Evolutionary conservation across 2,113 vertebrate genomes (phyloP), one percentile per base, ranked within the genome.

Genomic region (Chitala chitala): DNA sequence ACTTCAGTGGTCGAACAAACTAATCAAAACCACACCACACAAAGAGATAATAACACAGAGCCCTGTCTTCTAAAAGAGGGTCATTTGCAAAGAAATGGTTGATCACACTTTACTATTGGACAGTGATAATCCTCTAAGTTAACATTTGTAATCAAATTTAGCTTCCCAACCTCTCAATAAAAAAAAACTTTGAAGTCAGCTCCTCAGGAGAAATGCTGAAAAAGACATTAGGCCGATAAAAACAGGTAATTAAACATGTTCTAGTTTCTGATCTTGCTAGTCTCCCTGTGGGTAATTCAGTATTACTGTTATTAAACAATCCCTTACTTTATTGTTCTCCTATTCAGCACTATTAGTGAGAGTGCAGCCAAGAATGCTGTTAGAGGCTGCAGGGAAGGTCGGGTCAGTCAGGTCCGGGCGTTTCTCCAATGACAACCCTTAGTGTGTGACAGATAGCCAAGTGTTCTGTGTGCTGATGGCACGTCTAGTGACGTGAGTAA

Each of bases 41-140:
- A 22, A 44, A 55, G 46, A 46, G 0, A 68, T 20, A 8, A 44
- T 29, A 63, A 63, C n/a, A 33, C 33, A 20, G 15, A 31, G 8
- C 58, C 17, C 40, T 66, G 42, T 20, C 20, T 22, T 3, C 33
- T 44, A 24, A 26, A 44, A 26, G n/a, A 44, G 5, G n/a, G 10
- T 65, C 22, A n/a, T 65, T 44, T 58, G 55, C 29, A 40, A 22
- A 65, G 33, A 65, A 65, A 65, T 65, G 63, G 33, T 65, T 24
- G 12, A 22, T 65, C 42, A n/a, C 9, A 15, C 29, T 44, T 66
- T 26, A 46, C 20, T 38, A 5, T 38, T 26, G 10, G 13, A 17
- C 31, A 17, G 31, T 61, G 26, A 33, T 61, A 33, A 46, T 46
- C 22, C 7, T 7, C 26, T 48, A 22, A 4, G 24, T 66, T 61